Conservation (phyloP, 2,113 vertebrate genomes). For the Pachycephala philippinensis region DNA sequence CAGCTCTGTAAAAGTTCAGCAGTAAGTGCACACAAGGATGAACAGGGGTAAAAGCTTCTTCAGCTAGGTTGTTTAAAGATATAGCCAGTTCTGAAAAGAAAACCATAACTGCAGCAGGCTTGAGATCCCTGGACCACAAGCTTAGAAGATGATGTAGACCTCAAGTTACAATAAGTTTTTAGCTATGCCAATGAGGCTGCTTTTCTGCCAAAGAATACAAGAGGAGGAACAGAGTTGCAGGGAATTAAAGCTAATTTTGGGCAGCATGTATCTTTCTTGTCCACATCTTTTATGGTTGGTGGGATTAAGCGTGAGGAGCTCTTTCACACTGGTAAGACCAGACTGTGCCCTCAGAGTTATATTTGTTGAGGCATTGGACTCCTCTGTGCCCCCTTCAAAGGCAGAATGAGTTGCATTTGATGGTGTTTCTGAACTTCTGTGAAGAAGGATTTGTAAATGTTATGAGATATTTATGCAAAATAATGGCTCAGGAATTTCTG, state of each 20-base stretch:
- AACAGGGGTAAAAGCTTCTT: background rate
- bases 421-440: background rate
- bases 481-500: background rate
- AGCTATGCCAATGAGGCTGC: rapidly evolving
- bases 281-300: background rate
- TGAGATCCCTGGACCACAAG: too few relatives aligned
- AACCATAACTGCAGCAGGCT: rapidly evolving
- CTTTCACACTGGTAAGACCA: background rate
- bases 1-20: background rate
- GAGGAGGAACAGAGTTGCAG: background rate
- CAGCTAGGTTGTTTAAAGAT: background rate
- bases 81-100: background rate
- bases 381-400: background rate
- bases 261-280: background rate
- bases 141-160: background rate
- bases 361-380: background rate
- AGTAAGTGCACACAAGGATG: background rate
- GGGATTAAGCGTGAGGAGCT: background rate
- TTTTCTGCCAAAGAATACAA: background rate
- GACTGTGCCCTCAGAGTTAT: background rate
- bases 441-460: background rate
- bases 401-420: background rate
- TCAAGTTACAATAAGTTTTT: background rate
- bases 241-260: background rate
- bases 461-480: background rate